Conservation (phyloP, 1,140 invertebrate species). For the Semibalanus balanoides region DNA sequence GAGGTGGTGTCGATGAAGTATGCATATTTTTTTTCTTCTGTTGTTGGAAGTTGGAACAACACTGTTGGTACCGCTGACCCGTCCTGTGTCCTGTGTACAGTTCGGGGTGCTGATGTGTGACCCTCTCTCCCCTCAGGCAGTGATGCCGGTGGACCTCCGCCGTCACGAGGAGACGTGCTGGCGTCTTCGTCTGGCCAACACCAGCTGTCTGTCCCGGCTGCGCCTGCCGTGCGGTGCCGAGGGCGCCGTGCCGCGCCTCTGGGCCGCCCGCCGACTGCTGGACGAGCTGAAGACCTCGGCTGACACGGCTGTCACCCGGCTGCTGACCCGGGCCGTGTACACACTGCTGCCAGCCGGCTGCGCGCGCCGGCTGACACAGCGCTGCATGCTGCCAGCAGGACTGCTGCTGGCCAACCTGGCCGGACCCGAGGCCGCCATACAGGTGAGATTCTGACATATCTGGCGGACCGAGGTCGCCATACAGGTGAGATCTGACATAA, state of each 20-base stretch:
- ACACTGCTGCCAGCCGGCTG: neutral
- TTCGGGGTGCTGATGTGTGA: too few species aligned
- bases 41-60: too few species aligned
- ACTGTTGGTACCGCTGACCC: too few species aligned
- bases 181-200: neutral
- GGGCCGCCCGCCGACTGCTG: constrained; percentile 32
- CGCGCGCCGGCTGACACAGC: neutral
- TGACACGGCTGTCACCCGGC: constrained; percentile 29
- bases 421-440: constrained; percentile 29
- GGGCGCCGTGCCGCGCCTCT: constrained; percentile 34
- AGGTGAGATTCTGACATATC: too few species aligned
- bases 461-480: too few species aligned
- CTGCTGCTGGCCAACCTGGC: neutral
- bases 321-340: neutral
- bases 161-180: neutral
- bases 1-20: too few species aligned
- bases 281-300: constrained; percentile 32
- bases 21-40: too few species aligned
- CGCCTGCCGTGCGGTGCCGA: constrained; percentile 31
- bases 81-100: too few species aligned
- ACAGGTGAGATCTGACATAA: too few species aligned
- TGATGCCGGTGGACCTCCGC: neutral
- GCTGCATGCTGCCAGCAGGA: neutral
- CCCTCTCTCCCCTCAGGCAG: too few species aligned
- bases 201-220: constrained; percentile 9